Conservation (phyloP, 2,888 invertebrate genomes). For the Drosophila affinis region DNA sequence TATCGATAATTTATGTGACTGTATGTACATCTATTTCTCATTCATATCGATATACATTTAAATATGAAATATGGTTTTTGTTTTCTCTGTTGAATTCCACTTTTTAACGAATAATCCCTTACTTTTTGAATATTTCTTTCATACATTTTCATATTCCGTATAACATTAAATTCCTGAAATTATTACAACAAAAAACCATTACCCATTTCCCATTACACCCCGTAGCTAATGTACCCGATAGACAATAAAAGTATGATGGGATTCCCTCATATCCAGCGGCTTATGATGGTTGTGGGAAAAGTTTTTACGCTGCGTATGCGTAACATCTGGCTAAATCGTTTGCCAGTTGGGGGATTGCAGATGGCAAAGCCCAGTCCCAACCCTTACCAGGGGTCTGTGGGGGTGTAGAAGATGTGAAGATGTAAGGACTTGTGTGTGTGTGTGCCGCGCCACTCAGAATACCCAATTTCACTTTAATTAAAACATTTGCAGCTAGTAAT, state of each 20-base stretch:
- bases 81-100: too few species aligned
- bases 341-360: conserved; percentile 42
- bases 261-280: conserved; percentile 33
- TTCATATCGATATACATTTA: too few species aligned
- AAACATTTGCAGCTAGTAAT: conserved; percentile 80
- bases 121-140: too few species aligned
- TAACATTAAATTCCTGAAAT: not conserved
- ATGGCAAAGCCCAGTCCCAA: not conserved
- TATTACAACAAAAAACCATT: not conserved
- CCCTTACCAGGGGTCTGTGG: not conserved
- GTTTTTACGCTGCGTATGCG: conserved; percentile 75
- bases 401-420: conserved; percentile 3
- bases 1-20: too few species aligned
- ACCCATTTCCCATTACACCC: not conserved
- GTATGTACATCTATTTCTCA: too few species aligned
- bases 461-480: conserved; percentile 81
- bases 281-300: conserved; percentile 54
- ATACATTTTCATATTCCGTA: not conserved
- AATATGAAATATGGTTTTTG: too few species aligned
- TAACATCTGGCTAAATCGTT: conserved; percentile 73
- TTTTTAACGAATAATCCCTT: too few species aligned
- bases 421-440: conserved; percentile 39
- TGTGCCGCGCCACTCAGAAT: conserved; percentile 68
- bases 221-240: conserved; percentile 43
- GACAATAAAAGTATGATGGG: conserved; percentile 9